Conservation (phyloP, 1,140 invertebrate genomes). For the Bilobella aurantiaca region DNA sequence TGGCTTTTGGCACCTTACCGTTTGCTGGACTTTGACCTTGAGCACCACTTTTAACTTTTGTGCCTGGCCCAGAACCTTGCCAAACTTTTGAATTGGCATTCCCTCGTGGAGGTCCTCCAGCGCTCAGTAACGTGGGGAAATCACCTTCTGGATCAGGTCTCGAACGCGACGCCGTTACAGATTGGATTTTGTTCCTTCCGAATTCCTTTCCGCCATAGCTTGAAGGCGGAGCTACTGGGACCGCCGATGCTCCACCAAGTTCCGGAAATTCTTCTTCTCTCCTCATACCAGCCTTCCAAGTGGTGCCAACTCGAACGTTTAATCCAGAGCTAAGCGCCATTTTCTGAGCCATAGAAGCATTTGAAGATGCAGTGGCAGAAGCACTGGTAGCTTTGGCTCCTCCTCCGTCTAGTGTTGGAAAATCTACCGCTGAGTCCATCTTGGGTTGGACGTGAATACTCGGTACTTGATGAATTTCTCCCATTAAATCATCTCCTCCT, state of each 20-base stretch:
- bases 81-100: background rate
- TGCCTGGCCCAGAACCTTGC: slow-evolving; percentile 14
- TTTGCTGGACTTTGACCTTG: background rate
- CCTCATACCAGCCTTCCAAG: slow-evolving; percentile 30
- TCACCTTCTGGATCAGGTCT: background rate
- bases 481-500: background rate
- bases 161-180: background rate
- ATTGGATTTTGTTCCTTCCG: background rate
- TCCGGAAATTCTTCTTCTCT: slow-evolving; percentile 33
- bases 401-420: slow-evolving; percentile 37
- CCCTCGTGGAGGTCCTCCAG: background rate
- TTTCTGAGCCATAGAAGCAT: slow-evolving; percentile 23
- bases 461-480: background rate
- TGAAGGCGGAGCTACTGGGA: too few relatives aligned
- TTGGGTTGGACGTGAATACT: slow-evolving; percentile 11
- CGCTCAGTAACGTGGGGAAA: background rate
- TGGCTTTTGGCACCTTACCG: too few relatives aligned
- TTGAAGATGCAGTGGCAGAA: background rate
- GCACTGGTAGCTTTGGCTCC: background rate
- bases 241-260: too few relatives aligned
- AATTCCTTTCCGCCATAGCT: too few relatives aligned
- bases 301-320: slow-evolving; percentile 29
- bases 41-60: slow-evolving; percentile 12
- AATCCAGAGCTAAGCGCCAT: slow-evolving; percentile 21
- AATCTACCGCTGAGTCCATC: slow-evolving; percentile 36